These are phyloP conservation scores for Bettongia penicillata DNA, from an alignment of 2,113 vertebrate genomes.

Conservation along the genomic window DNA sequence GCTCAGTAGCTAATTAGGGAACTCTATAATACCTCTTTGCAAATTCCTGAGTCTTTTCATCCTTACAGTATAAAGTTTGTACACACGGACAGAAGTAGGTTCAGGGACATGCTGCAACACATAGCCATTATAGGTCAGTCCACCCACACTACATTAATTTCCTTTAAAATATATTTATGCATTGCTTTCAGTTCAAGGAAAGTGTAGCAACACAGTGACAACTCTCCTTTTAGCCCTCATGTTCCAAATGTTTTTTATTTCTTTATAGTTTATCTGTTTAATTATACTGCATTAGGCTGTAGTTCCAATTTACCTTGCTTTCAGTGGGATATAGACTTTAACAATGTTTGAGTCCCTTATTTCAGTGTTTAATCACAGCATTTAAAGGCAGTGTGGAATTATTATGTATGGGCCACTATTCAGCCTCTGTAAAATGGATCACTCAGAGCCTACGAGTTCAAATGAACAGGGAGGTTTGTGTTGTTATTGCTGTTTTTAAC, in stretches of 20 bases:
- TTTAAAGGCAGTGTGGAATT: not conserved
- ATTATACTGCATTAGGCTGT: not conserved
- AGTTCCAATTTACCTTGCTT: conserved; percentile 10
- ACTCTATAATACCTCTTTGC: not conserved
- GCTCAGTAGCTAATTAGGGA: not conserved
- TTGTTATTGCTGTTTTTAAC: not conserved
- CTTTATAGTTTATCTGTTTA: conserved; percentile 17
- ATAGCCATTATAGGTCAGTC: not conserved
- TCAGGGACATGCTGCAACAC: not conserved
- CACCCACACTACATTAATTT: not conserved
- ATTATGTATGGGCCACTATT: not conserved
- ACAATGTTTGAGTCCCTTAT: not conserved
- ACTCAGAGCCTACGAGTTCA: not conserved
- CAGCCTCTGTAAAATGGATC: not conserved
- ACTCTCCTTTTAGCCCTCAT: not conserved
- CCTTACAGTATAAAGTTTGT: not conserved
- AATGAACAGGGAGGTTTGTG: not conserved
- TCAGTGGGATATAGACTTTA: not conserved
- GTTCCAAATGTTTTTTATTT: not conserved
- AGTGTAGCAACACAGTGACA: not conserved
- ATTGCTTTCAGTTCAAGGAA: conserved; percentile 3
- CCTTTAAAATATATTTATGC: not conserved
- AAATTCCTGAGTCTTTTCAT: not conserved
- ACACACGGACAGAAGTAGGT: not conserved
- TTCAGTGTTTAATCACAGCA: not conserved